Evolutionary conservation across 92 coral and sea anemone genomes (phyloP).

Genomic region (Porites evermanni): DNA sequence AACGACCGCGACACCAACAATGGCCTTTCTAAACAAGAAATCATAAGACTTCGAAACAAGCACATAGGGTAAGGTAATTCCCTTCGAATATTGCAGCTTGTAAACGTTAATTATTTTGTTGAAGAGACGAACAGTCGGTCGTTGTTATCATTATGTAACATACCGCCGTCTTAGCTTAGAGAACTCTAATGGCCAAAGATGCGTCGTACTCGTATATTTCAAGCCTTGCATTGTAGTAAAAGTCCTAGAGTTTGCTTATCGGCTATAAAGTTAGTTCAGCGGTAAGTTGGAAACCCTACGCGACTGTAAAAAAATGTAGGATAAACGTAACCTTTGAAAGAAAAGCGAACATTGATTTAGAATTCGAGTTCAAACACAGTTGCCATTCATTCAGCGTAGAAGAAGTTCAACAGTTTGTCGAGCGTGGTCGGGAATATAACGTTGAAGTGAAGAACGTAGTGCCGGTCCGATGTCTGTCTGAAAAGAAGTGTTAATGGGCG

Average conservation of each 20-base stretch:
- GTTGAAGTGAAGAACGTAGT: background rate
- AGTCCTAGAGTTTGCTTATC: background rate
- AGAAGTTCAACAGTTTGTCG: background rate
- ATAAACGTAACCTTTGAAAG: no score
- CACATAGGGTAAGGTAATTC: constrained; percentile 32
- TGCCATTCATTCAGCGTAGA: background rate
- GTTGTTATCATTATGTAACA: background rate
- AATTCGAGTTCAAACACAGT: background rate
- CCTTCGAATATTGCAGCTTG: background rate
- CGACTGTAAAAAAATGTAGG: no score
- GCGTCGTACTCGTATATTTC: no score
- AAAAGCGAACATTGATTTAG: background rate
- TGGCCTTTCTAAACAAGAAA: constrained; percentile 12
- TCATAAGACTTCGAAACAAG: constrained; percentile 24
- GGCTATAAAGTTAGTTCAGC: no score
- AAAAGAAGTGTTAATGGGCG: fast-evolving
- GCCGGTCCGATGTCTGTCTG: background rate
- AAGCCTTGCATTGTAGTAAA: background rate
- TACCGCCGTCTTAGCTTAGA: background rate
- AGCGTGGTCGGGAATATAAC: background rate
- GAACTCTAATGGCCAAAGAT: background rate
- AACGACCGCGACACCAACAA: background rate
- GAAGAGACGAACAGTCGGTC: background rate
- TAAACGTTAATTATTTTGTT: background rate
- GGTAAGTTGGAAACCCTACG: no score